Base-by-base conservation (phyloP, 2,888 invertebrate species). In the Meiosimyza platycephala region DNA sequence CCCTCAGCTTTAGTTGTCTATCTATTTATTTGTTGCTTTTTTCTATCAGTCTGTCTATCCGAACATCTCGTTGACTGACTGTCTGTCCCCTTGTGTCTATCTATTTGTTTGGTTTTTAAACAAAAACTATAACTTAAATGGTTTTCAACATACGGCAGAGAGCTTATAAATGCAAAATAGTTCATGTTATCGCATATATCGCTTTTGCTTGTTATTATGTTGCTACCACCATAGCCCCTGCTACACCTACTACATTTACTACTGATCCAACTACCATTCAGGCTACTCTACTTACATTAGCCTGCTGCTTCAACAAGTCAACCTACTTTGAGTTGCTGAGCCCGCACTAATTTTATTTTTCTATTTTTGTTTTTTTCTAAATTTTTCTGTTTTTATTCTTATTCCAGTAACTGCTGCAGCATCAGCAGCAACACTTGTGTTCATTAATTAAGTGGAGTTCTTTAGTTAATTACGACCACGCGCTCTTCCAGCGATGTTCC, bases 381-480 rank as follows among this genome's bases (percentile, higher is more conserved):
- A 28, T 4, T 28, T 40, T 40, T 40, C 40, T 40, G 6, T 40
- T 40, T 9, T 9, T 9, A 9, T 40, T 9, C 9, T 40, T 40
- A 40, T 40, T 40, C 9, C 40, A 40, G 40, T 9, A 40, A 9
- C 40, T 9, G 40, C 40, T 9, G 6, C 40, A 40, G 40, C 40
- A 40, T 40, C 40, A 7, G 40, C 40, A 40, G 69, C 51, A 69
- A 60, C 62, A 62, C 69, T 69, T 69, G 74, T 66, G 71, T 72
- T 75, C 67, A 64, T 75, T 73, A 75, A 75, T 75, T 75, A 75
- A 73, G 73, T 75, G 71, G 60, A 69, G 79, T 74, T 57, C 81
- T 80, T 77, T 80, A 82, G 83, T 81, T 82, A 82, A 82, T 82
- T 82, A 82, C 80, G 77, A 78, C 78, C 73, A 60, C 74, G 65